phyloP scores from a whole-genome alignment of 2,888 invertebrate genomes.

The Apodemia zela region DNA sequence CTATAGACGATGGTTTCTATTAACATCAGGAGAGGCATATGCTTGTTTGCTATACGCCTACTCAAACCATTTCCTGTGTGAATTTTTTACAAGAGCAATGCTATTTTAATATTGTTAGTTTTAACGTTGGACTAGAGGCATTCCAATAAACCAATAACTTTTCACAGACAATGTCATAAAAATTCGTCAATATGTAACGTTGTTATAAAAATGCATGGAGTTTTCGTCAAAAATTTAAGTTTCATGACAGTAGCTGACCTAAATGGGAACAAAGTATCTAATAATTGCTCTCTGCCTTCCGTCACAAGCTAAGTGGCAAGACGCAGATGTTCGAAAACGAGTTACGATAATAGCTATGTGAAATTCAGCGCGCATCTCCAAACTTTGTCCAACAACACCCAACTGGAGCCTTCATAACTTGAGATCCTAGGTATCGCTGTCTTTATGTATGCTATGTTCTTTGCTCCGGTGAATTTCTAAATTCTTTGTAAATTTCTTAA shows the following conservation, averaged over 20 bases:
- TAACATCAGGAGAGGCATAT: too few relatives aligned
- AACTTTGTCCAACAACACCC: constrained; percentile 20
- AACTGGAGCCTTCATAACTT: neutral
- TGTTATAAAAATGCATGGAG: neutral
- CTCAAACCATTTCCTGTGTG: too few relatives aligned
- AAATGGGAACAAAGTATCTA: neutral
- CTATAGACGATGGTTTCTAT: too few relatives aligned
- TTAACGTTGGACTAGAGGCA: neutral
- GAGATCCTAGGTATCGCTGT: neutral
- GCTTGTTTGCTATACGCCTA: too few relatives aligned
- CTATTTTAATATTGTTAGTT: neutral
- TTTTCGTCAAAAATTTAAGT: neutral
- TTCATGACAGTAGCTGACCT: neutral
- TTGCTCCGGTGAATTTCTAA: neutral
- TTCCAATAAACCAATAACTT: neutral
- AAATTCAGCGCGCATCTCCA: constrained; percentile 34
- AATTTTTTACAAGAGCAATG: too few relatives aligned
- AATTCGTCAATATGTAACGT: too few relatives aligned
- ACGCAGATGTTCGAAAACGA: constrained; percentile 52
- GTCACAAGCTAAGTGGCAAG: too few relatives aligned
- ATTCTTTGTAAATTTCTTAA: neutral
- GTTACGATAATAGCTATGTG: constrained; percentile 48
- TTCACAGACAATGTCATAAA: neutral
- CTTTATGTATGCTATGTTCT: neutral
- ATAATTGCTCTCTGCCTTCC: too few relatives aligned